Conservation (phyloP, 2,888 invertebrate species). For the Siphlonurus alternatus region DNA sequence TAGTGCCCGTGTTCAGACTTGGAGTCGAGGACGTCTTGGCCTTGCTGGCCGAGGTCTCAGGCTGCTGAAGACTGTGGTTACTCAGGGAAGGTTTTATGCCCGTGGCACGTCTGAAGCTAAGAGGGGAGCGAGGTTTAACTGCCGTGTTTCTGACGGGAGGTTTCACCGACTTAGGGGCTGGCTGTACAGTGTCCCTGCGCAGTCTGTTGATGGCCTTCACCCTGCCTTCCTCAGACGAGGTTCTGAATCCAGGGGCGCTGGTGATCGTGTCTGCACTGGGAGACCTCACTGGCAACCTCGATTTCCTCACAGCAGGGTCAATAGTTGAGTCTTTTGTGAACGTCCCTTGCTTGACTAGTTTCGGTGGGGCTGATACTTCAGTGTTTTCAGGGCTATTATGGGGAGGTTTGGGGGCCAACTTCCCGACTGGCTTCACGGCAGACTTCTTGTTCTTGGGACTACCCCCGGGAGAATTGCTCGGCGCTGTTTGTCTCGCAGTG, state of each 20-base stretch:
- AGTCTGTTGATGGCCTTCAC: conserved; percentile 12
- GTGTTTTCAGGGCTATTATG: not conserved
- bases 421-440: not conserved
- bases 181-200: conserved; percentile 12
- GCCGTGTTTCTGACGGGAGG: conserved; percentile 11
- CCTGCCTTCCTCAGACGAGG: conserved; percentile 3
- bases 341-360: conserved; percentile 68
- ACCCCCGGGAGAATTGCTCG: not conserved
- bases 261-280: conserved; percentile 12
- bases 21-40: conserved; percentile 5
- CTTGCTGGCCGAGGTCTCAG: conserved; percentile 18
- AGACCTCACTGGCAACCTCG: conserved; percentile 13
- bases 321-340: conserved; percentile 60
- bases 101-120: conserved; percentile 14
- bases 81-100: conserved; percentile 17
- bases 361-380: not conserved
- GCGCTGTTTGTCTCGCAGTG: not conserved
- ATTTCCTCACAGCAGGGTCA: conserved; percentile 17
- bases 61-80: conserved; percentile 18
- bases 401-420: not conserved
- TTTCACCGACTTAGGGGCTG: conserved; percentile 4
- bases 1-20: conserved; percentile 8
- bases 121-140: conserved; percentile 10
- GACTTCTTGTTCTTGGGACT: not conserved
- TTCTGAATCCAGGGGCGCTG: conserved; percentile 11